phyloP scores from a whole-genome alignment of 2,888 invertebrate species.

The Marasmarcha lunaedactyla region DNA sequence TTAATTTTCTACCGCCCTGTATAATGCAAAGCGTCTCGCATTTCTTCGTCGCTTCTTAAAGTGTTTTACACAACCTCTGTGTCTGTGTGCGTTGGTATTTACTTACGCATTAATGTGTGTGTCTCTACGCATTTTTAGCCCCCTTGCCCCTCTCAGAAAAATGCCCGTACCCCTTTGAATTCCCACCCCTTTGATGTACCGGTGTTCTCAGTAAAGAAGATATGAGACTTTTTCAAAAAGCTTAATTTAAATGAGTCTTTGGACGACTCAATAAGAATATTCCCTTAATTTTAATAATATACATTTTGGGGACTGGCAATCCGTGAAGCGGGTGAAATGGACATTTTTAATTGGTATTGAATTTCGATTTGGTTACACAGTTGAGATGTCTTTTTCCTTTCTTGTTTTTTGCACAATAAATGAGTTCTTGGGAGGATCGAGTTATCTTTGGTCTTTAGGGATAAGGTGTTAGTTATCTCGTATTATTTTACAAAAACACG shows the following conservation, averaged over 20 bases:
- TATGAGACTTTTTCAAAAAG: conserved; percentile 70
- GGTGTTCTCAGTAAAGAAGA: conserved; percentile 62
- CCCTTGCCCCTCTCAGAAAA: conserved; percentile 45
- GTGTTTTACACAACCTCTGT: conserved; percentile 60
- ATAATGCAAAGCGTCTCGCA: conserved; percentile 61
- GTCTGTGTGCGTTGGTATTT: conserved; percentile 60
- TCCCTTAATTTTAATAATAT: conserved; percentile 55
- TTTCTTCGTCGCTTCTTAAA: conserved; percentile 71
- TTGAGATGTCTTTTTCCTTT: conserved; percentile 25
- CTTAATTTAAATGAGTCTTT: conserved; percentile 67
- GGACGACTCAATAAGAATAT: conserved; percentile 63
- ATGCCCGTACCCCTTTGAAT: conserved; percentile 52
- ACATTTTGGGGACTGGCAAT: conserved; percentile 45
- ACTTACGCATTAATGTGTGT: conserved; percentile 63
- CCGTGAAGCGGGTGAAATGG: conserved; percentile 30
- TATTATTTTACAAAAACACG: no score
- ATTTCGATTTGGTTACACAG: conserved; percentile 52
- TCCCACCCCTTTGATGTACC: conserved; percentile 51
- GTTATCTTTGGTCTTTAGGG: conserved; percentile 10
- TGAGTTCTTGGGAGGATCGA: conserved; percentile 24
- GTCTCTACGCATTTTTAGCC: conserved; percentile 64
- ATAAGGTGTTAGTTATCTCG: no score
- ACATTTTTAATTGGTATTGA: conserved; percentile 65
- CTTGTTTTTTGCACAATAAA: conserved; percentile 25
- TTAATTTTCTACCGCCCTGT: conserved; percentile 42